These are phyloP conservation scores for Rhinogobio ventralis DNA, from an alignment of 2,797 vertebrate species.

Conservation along the genomic window DNA sequence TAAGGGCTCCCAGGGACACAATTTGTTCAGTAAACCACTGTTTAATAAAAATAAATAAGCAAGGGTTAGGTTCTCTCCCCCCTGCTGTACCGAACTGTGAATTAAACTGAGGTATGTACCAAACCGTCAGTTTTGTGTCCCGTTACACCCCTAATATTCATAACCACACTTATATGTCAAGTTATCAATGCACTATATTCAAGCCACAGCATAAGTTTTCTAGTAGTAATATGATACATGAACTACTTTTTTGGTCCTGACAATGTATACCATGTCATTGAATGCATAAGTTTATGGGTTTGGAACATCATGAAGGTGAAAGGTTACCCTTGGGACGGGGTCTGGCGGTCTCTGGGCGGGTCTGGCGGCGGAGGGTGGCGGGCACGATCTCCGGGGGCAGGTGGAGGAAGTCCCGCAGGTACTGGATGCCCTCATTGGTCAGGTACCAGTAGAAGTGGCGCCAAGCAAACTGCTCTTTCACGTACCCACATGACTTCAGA, in stretches of 20 bases:
- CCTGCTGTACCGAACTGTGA: no score
- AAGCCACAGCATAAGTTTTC: no score
- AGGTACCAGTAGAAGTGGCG: slow-evolving; percentile 99
- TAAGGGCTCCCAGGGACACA: no score
- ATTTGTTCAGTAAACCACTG: no score
- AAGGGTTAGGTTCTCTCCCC: no score
- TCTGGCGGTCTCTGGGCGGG: slow-evolving; percentile 94
- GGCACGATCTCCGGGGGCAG: slow-evolving; percentile 97
- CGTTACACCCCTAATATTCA: no score
- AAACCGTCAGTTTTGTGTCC: no score
- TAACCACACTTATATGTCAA: background rate
- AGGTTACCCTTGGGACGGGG: slow-evolving; percentile 92
- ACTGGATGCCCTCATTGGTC: slow-evolving; percentile 99
- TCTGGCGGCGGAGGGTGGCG: slow-evolving; percentile 93
- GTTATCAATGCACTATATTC: background rate
- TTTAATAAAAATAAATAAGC: no score
- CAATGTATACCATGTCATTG: background rate
- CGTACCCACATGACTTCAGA: slow-evolving; percentile 95
- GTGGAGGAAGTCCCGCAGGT: slow-evolving; percentile 96
- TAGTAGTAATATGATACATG: background rate
- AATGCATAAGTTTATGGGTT: background rate
- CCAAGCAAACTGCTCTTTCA: slow-evolving; percentile 99
- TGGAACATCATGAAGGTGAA: background rate
- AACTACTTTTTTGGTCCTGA: background rate
- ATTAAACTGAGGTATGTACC: no score